A percentile compares a stretch with the other conserved stretches of the same genome.
Conservation (phyloP, 2,113 vertebrate genomes). For the Vireo altiloquus region DNA sequence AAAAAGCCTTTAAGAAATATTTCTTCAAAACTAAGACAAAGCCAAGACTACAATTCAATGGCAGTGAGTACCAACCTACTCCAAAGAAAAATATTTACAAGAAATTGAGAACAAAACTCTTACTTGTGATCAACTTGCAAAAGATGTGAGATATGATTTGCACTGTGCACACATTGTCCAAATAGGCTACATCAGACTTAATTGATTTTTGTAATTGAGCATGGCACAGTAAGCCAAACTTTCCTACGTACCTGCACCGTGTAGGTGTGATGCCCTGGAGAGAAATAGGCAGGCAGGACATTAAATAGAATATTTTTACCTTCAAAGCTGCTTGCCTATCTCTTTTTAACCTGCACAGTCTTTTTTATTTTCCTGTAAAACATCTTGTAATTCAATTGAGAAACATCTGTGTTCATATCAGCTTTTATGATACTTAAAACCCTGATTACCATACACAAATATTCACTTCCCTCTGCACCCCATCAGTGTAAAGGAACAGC, state of each 20-base stretch:
- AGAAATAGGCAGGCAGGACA: conserved; percentile 16
- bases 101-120: background rate
- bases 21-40: background rate
- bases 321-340: conserved; percentile 24
- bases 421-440: background rate
- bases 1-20: background rate
- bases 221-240: background rate
- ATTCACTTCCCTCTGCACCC: background rate
- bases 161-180: background rate
- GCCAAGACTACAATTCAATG: background rate
- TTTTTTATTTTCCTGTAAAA: background rate
- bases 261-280: conserved; percentile 40
- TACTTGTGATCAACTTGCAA: background rate
- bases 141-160: background rate
- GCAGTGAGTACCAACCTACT: background rate
- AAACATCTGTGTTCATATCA: background rate
- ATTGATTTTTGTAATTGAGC: conserved; percentile 2
- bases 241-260: background rate
- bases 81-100: background rate
- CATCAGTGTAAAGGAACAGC: background rate
- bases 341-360: background rate
- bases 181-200: background rate
- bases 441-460: background rate
- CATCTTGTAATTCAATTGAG: background rate
- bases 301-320: conserved; percentile 29